Conservation (phyloP, 2,113 vertebrate species). For the Esox niger region DNA sequence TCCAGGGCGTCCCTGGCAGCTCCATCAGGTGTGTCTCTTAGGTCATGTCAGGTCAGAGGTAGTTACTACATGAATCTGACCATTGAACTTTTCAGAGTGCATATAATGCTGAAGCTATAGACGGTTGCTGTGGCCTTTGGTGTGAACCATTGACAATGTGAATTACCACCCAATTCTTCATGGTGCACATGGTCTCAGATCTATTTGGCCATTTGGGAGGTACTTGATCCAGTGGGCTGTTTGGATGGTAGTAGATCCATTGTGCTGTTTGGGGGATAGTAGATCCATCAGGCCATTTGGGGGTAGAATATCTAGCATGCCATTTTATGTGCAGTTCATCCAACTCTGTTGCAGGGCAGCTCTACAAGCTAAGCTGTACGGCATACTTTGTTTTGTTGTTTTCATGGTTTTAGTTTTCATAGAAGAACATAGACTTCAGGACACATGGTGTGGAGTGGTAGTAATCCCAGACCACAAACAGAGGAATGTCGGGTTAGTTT, state of each 20-base stretch:
- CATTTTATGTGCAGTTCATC: too few relatives aligned
- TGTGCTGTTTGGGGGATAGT: slow-evolving; percentile 24
- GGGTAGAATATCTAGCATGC: slow-evolving; percentile 29
- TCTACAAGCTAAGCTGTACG: neutral
- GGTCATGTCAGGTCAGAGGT: slow-evolving; percentile 49
- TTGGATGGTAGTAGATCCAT: slow-evolving; percentile 29
- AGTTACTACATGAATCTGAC: slow-evolving; percentile 47
- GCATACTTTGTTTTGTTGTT: slow-evolving; percentile 4
- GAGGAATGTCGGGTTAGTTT: neutral
- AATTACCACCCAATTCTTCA: slow-evolving; percentile 22
- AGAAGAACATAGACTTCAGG: neutral
- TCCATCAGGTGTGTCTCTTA: slow-evolving; percentile 38
- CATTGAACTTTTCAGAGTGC: slow-evolving; percentile 33
- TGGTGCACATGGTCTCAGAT: too few relatives aligned
- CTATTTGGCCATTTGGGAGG: too few relatives aligned
- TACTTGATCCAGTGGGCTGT: slow-evolving; percentile 25
- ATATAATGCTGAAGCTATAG: neutral
- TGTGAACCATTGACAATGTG: slow-evolving; percentile 19
- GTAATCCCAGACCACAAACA: neutral
- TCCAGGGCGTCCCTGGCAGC: slow-evolving; percentile 37
- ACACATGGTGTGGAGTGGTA: neutral
- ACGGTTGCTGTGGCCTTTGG: neutral
- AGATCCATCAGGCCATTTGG: slow-evolving; percentile 23
- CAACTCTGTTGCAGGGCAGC: neutral
- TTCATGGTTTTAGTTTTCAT: slow-evolving; percentile 5